Evolutionary conservation across 2,113 vertebrate species (phyloP).

Genomic region (Laticauda laticaudata): DNA sequence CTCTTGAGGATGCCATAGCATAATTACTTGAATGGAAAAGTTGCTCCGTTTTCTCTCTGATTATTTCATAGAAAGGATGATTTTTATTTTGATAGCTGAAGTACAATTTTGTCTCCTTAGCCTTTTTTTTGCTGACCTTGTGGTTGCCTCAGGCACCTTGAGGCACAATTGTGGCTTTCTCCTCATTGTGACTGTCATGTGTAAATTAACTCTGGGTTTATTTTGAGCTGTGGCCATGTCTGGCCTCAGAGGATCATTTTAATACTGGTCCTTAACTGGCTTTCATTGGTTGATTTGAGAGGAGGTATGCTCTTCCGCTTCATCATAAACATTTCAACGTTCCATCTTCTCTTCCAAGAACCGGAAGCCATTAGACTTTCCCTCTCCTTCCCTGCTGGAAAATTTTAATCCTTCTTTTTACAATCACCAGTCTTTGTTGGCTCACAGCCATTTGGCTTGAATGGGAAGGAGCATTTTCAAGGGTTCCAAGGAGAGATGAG

Average conservation of each 20-base stretch:
- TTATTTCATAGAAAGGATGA: neutral
- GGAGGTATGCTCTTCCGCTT: neutral
- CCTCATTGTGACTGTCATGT: neutral
- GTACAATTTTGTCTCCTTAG: no score
- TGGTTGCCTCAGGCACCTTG: neutral
- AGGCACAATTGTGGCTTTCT: neutral
- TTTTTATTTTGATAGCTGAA: neutral
- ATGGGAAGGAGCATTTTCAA: conserved; percentile 49
- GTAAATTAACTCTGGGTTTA: neutral
- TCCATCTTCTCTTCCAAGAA: neutral
- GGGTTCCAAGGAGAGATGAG: conserved; percentile 63
- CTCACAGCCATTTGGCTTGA: conserved; percentile 54
- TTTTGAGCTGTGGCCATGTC: neutral
- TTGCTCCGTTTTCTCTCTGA: neutral
- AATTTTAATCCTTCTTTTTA: conserved; percentile 17
- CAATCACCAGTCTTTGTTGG: conserved; percentile 58
- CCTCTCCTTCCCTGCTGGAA: neutral
- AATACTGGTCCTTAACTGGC: neutral
- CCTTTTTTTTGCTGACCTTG: neutral
- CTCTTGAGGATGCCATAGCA: neutral
- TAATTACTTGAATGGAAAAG: neutral
- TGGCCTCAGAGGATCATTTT: neutral
- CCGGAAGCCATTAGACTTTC: neutral
- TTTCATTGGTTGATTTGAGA: neutral
- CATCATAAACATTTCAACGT: neutral